Evolutionary conservation across 2,888 invertebrate genomes (phyloP).

Genomic region (Romanomermis culicivorax): DNA sequence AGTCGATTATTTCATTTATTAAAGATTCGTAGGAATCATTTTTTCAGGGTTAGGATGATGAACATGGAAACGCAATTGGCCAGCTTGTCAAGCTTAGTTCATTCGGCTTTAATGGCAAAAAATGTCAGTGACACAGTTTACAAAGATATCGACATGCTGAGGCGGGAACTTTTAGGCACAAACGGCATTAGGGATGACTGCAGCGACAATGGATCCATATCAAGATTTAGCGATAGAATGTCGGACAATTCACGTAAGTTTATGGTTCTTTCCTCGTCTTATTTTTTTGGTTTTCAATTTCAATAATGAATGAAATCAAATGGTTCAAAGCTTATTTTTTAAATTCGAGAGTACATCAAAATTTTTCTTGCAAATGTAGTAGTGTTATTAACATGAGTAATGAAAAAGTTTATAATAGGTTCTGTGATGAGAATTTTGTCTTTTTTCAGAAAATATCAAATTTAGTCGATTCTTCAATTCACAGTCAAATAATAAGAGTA

Average conservation of each 20-base stretch:
- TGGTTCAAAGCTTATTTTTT: no score
- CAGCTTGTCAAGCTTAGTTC: constrained; percentile 75
- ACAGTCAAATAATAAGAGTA: no score
- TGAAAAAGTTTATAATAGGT: no score
- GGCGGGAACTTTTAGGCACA: constrained; percentile 9
- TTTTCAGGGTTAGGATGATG: constrained; percentile 17
- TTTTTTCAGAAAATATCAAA: no score
- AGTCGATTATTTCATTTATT: no score
- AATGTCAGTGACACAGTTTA: constrained; percentile 4
- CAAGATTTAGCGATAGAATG: constrained; percentile 10
- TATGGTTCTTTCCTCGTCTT: not conserved
- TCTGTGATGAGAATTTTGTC: not conserved
- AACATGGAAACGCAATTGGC: constrained; percentile 79
- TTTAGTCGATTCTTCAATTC: no score
- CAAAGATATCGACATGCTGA: constrained; percentile 10
- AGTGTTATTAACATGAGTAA: no score
- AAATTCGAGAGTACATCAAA: no score
- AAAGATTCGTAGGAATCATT: no score
- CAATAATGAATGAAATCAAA: no score
- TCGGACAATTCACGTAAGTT: not conserved
- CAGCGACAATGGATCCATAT: constrained; percentile 10
- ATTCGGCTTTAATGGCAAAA: constrained; percentile 48
- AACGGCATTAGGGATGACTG: not conserved
- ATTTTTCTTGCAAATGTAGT: no score
- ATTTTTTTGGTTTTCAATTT: no score